Conservation (phyloP, 2,888 invertebrate genomes). For the Cephalotes varians region DNA sequence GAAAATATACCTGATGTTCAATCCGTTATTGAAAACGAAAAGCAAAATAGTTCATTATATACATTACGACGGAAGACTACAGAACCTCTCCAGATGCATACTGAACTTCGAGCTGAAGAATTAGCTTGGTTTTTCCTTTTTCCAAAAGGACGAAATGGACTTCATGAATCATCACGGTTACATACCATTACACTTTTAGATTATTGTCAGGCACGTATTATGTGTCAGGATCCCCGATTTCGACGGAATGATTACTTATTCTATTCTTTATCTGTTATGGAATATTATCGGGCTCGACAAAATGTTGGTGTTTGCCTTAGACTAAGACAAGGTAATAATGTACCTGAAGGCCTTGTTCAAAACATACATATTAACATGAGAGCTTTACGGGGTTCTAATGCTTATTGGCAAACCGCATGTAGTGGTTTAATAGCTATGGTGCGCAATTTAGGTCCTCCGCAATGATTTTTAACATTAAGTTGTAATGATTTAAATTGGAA, state of each 20-base stretch:
- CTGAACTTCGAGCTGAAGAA: neutral
- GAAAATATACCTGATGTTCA: neutral
- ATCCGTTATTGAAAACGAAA: neutral
- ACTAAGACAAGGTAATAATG: neutral
- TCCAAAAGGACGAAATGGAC: neutral
- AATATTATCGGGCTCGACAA: neutral
- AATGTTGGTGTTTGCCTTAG: neutral
- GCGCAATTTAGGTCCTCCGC: neutral
- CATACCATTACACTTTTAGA: neutral
- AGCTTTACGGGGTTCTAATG: neutral
- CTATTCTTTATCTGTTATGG: neutral
- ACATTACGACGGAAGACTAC: neutral
- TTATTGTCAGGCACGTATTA: neutral
- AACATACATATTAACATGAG: constrained; percentile 1
- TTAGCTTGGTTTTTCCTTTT: constrained; percentile 4
- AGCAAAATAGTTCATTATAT: neutral
- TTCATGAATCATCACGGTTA: neutral
- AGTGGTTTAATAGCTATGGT: neutral
- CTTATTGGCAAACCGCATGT: constrained; percentile 5
- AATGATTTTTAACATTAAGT: constrained; percentile 11
- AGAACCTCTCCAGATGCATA: neutral
- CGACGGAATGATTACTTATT: neutral
- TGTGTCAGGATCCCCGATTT: neutral
- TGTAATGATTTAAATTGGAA: constrained; percentile 6
- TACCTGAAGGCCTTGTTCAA: neutral